Evolutionary conservation across 1,140 invertebrate genomes (phyloP).

Genomic region (Chironomus tepperi): DNA sequence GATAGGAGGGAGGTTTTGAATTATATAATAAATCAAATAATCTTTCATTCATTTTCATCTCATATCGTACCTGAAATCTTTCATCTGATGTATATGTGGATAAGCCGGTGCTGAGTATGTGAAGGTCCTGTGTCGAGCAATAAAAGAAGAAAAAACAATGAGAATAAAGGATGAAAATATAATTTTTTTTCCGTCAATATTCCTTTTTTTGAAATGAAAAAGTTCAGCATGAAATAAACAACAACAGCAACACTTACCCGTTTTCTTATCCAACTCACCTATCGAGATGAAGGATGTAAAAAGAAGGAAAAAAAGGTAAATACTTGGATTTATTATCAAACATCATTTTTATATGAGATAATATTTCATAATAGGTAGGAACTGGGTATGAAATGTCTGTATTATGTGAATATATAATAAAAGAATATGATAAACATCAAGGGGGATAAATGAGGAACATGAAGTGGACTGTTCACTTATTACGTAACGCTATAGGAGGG

Average conservation of each 20-base stretch:
- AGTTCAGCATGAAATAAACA: background rate
- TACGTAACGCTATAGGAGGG: no score
- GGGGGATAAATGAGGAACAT: background rate
- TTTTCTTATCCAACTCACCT: background rate
- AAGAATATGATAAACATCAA: background rate
- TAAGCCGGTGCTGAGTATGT: background rate
- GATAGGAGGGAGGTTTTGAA: background rate
- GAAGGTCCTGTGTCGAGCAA: background rate
- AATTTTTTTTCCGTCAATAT: constrained; percentile 7
- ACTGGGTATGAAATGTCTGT: no score
- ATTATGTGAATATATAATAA: no score
- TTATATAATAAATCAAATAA: background rate
- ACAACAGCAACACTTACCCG: background rate
- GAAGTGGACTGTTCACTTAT: no score
- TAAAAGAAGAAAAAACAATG: background rate
- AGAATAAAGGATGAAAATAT: background rate
- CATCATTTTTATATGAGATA: constrained; percentile 9
- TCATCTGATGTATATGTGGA: constrained; percentile 17
- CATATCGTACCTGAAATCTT: constrained; percentile 12
- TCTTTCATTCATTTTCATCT: background rate
- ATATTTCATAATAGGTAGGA: background rate
- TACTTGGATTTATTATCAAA: constrained; percentile 11
- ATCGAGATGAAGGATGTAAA: background rate
- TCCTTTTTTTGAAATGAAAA: background rate
- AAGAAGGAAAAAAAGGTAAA: background rate